Evolutionary conservation across 2,113 vertebrate genomes (phyloP).

Genomic region (Sinocyclocheilus rhinocerous): DNA sequence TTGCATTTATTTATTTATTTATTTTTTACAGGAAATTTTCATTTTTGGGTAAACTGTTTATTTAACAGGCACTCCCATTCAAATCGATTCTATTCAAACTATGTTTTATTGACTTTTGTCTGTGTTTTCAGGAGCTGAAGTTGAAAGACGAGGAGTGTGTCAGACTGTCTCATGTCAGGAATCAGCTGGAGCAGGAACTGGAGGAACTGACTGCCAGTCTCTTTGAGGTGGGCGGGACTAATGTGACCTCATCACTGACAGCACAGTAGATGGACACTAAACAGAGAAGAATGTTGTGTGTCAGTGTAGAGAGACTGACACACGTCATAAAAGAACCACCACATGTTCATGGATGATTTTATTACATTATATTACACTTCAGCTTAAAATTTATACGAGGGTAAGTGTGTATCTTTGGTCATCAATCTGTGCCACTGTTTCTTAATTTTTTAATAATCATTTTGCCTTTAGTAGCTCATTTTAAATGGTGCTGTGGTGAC

Average conservation of each 20-base stretch:
- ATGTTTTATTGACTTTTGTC: neutral
- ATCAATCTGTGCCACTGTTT: neutral
- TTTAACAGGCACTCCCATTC: neutral
- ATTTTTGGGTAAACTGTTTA: neutral
- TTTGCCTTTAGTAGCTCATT: too few relatives aligned
- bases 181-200: constrained; percentile 92
- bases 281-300: neutral
- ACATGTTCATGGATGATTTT: too few relatives aligned
- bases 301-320: neutral
- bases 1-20: neutral
- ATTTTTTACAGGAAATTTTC: neutral
- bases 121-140: constrained; percentile 85
- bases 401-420: neutral
- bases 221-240: constrained; percentile 82
- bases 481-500: too few relatives aligned
- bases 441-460: too few relatives aligned
- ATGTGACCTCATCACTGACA: neutral
- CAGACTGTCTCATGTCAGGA: constrained; percentile 86
- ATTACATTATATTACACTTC: neutral
- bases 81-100: too few relatives aligned
- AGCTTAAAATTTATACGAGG: neutral
- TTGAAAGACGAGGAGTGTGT: constrained; percentile 96
- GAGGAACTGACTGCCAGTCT: constrained; percentile 97
- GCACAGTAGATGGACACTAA: neutral
- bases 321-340: neutral